A percentile compares a stretch with the other conserved stretches of the same genome.
Evolutionary conservation across 2,888 invertebrate species (phyloP).

Genomic region (Aphrophora alni): DNA sequence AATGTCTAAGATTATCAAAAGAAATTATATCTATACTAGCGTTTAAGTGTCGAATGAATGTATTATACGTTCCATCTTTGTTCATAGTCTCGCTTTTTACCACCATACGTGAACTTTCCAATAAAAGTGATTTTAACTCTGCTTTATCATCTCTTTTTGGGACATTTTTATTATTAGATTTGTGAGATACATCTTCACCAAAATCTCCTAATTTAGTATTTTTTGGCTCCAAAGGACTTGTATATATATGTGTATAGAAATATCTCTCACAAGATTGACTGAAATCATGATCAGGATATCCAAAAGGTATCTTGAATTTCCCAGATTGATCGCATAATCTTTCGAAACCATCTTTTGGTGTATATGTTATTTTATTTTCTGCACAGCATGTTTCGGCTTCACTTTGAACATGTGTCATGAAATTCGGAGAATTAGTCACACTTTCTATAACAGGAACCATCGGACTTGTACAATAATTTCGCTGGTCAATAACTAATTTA

Average conservation of each 20-base stretch:
- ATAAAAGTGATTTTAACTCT: neutral
- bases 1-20: constrained; percentile 61
- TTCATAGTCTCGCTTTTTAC: neutral
- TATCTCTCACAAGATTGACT: constrained; percentile 17
- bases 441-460: neutral
- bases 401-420: constrained; percentile 26
- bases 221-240: neutral
- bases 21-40: constrained; percentile 50
- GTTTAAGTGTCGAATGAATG: constrained; percentile 36
- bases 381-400: constrained; percentile 26
- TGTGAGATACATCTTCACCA: neutral
- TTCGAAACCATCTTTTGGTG: constrained; percentile 12
- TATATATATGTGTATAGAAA: neutral
- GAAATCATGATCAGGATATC: neutral
- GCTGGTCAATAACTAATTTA: constrained; percentile 55
- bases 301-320: constrained; percentile 15
- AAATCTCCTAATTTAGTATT: neutral
- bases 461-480: constrained; percentile 32
- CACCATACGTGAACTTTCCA: neutral
- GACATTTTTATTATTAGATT: neutral
- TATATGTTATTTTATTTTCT: constrained; percentile 26
- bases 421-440: neutral
- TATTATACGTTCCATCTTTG: neutral
- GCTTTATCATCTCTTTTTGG: neutral
- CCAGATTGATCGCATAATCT: constrained; percentile 18